These are phyloP conservation scores for Peromyscus nudipes DNA, from an alignment of 2,797 vertebrate genomes.

Conservation along the genomic window DNA sequence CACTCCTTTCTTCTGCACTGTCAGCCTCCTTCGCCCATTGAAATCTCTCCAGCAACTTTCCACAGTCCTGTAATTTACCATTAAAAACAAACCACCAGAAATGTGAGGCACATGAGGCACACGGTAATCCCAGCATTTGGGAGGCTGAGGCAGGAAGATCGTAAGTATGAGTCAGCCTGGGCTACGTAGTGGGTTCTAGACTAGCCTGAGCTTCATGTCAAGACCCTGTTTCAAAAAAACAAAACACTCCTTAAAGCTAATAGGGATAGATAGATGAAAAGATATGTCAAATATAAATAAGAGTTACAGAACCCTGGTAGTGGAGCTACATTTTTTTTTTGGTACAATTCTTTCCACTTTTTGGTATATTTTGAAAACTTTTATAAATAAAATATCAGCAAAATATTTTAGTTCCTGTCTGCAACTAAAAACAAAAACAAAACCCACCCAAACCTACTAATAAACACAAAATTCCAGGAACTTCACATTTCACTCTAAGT, in stretches of 20 bases:
- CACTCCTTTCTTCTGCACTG: neutral
- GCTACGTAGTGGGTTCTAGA: neutral
- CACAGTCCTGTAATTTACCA: neutral
- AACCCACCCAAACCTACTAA: neutral
- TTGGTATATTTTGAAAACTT: neutral
- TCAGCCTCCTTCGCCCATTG: neutral
- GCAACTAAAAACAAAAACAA: neutral
- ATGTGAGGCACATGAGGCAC: neutral
- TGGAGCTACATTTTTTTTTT: neutral
- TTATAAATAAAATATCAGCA: neutral
- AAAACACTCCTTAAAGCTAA: neutral
- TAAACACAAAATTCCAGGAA: neutral
- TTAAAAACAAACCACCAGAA: neutral
- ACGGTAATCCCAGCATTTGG: neutral
- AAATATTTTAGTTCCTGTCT: neutral
- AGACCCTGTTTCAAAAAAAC: neutral
- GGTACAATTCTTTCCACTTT: slow-evolving; percentile 10
- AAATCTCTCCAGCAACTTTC: neutral
- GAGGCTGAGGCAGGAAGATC: neutral
- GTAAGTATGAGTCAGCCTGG: neutral
- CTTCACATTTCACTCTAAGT: neutral
- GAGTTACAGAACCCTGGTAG: neutral
- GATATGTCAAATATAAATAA: neutral
- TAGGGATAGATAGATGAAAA: neutral
- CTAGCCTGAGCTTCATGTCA: neutral